A percentile compares a stretch with the other conserved stretches of the same genome.
phyloP scores from a whole-genome alignment of 2,888 invertebrate genomes.

The Gymnosoma rotundatum region DNA sequence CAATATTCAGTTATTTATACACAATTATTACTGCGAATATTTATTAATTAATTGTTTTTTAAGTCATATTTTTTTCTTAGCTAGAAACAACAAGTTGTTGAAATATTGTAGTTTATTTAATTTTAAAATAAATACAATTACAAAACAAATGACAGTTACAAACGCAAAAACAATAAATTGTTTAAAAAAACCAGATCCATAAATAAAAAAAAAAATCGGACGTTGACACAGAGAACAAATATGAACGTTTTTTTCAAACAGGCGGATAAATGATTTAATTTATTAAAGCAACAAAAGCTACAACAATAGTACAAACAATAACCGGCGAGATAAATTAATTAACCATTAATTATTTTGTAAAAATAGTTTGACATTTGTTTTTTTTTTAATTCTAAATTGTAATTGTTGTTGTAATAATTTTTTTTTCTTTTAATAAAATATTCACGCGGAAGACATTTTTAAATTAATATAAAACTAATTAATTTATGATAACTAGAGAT shows the following conservation, averaged over 20 bases:
- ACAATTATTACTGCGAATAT: not conserved
- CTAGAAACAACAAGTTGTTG: not conserved
- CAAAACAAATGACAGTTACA: too few species aligned
- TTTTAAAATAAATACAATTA: not conserved
- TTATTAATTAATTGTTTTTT: not conserved
- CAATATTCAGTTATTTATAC: not conserved
- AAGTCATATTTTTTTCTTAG: not conserved
- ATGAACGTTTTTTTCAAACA: not conserved
- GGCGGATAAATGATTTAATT: not conserved
- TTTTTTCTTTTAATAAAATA: too few species aligned
- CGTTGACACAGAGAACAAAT: too few species aligned
- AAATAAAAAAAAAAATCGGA: not conserved
- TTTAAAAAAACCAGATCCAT: not conserved
- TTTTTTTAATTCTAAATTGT: not conserved
- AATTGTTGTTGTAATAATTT: not conserved
- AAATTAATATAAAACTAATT: too few species aligned
- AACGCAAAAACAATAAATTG: too few species aligned
- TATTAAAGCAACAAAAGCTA: not conserved
- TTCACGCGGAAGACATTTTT: too few species aligned
- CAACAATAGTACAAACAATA: not conserved
- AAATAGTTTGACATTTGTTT: not conserved
- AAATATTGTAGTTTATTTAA: not conserved
- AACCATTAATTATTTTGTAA: not conserved
- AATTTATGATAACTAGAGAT: too few species aligned
- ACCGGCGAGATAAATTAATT: not conserved